These are phyloP conservation scores for Drosophila nebulosa DNA, from an alignment of 1,140 invertebrate genomes.

Conservation along the genomic window DNA sequence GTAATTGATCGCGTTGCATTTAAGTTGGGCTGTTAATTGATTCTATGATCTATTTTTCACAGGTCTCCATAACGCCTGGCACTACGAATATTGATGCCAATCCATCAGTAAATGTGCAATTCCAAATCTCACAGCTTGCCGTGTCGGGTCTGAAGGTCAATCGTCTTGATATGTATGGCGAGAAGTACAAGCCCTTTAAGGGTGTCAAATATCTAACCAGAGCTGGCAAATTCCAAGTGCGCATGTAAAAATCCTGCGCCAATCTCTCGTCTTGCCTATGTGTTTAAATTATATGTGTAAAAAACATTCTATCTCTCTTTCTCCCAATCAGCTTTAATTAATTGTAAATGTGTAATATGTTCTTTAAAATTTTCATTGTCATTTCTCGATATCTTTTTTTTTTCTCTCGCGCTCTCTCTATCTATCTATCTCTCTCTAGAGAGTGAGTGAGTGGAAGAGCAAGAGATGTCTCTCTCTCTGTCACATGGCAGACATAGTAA, in stretches of 20 bases:
- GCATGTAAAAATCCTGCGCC: slow-evolving; percentile 87
- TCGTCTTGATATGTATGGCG: slow-evolving; percentile 98
- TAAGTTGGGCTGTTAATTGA: too few relatives aligned
- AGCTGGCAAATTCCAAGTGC: slow-evolving; percentile 98
- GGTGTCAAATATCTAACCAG: slow-evolving; percentile 99
- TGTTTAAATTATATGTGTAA: neutral
- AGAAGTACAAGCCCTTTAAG: slow-evolving; percentile 99
- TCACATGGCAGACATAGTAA: slow-evolving; percentile 13
- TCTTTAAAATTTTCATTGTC: slow-evolving; percentile 30
- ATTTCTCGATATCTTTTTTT: neutral
- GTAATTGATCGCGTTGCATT: neutral
- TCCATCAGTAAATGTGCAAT: slow-evolving; percentile 90
- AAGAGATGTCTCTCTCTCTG: slow-evolving; percentile 4
- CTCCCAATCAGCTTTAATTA: slow-evolving; percentile 62
- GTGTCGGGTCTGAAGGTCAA: slow-evolving; percentile 99
- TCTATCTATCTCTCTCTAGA: slow-evolving; percentile 10
- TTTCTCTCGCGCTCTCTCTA: neutral
- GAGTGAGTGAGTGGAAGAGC: neutral
- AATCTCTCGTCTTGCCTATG: slow-evolving; percentile 8
- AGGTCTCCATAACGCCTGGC: slow-evolving; percentile 84
- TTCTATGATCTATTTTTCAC: neutral
- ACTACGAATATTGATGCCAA: slow-evolving; percentile 85
- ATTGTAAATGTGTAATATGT: slow-evolving; percentile 30
- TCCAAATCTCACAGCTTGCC: slow-evolving; percentile 97
- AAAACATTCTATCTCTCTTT: too few relatives aligned